Percentiles rank a stretch among this genome's conserved stretches.
phyloP scores from a whole-genome alignment of 2,888 invertebrate species.

The Carterocephalus palaemon region DNA sequence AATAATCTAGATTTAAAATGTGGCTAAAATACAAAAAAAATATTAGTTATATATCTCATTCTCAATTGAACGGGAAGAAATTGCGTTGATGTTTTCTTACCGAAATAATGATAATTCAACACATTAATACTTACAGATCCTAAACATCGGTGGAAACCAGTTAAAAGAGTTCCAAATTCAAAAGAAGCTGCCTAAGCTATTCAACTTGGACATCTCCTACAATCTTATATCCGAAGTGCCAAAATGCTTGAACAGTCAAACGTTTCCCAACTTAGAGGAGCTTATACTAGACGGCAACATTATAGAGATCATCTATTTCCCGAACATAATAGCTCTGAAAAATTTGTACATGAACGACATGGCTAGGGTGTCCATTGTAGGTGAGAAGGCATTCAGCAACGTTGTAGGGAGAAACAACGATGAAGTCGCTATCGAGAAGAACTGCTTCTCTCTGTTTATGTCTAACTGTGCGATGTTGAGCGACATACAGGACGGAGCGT shows the following conservation, averaged over 20 bases:
- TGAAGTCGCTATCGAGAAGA: constrained; percentile 40
- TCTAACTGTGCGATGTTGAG: constrained; percentile 64
- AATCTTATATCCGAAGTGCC: constrained; percentile 71
- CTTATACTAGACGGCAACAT: constrained; percentile 77
- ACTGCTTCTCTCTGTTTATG: constrained; percentile 72
- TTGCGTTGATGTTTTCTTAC: no score
- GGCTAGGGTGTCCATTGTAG: constrained; percentile 49
- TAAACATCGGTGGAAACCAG: constrained; percentile 68
- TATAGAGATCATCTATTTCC: constrained; percentile 66
- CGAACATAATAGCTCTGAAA: constrained; percentile 62
- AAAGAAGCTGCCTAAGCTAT: constrained; percentile 61
- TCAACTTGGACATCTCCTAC: constrained; percentile 72
- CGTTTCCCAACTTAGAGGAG: constrained; percentile 69
- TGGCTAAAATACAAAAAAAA: no score
- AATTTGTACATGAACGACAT: constrained; percentile 67
- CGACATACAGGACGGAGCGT: constrained; percentile 64
- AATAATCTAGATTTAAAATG: no score
- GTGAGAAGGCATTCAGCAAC: constrained; percentile 71
- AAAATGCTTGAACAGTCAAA: constrained; percentile 54
- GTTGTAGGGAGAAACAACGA: constrained; percentile 57
- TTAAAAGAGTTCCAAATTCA: constrained; percentile 65
- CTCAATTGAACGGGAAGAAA: no score
- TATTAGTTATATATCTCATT: no score
- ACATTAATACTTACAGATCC: constrained; percentile 55
- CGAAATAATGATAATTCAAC: no score